Conservation (phyloP, 2,113 vertebrate species). For the Cisticola juncidis region DNA sequence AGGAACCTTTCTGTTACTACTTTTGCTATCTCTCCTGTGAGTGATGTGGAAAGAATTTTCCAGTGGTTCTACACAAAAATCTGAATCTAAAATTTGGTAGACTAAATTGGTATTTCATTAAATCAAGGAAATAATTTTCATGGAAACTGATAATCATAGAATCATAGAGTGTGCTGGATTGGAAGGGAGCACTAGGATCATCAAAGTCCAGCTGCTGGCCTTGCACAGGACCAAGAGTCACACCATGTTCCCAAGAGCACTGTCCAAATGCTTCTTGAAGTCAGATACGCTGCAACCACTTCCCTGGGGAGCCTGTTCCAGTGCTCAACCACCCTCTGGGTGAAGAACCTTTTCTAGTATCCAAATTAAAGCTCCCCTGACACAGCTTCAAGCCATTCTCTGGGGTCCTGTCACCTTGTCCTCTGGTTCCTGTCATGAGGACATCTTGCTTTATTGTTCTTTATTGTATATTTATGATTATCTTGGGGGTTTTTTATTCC, state of each 20-base stretch:
- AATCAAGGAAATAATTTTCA: neutral
- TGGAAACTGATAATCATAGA: neutral
- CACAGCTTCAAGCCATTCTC: neutral
- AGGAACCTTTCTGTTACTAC: neutral
- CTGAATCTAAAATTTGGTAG: neutral
- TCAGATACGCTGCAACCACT: accelerated
- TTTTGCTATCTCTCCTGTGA: neutral
- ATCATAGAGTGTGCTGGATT: neutral
- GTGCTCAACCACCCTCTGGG: neutral
- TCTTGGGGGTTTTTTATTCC: neutral
- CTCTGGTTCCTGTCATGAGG: neutral
- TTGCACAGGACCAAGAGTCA: accelerated
- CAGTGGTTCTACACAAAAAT: neutral
- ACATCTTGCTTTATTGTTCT: neutral
- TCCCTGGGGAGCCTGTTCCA: neutral
- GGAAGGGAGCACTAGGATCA: neutral
- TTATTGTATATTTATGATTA: neutral
- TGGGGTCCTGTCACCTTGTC: neutral
- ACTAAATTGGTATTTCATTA: neutral
- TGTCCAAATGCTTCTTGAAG: neutral
- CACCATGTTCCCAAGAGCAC: neutral
- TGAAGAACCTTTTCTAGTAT: neutral
- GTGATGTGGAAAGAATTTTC: neutral
- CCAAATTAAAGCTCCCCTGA: neutral
- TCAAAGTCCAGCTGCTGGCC: neutral